Evolutionary conservation across 2,888 invertebrate species (phyloP).

Genomic region (Agapostemon virescens): DNA sequence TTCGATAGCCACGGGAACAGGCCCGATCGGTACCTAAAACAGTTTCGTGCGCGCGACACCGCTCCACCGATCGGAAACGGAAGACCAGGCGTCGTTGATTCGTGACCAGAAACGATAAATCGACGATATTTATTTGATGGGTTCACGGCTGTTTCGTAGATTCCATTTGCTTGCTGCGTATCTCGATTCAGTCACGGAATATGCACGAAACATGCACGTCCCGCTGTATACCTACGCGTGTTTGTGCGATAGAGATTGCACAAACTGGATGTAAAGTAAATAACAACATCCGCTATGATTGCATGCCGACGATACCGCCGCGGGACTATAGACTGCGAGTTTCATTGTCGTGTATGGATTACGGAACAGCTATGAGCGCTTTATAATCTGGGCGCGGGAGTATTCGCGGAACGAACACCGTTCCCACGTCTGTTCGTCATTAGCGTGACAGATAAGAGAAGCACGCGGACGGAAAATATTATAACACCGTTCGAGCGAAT

Average conservation of each 20-base stretch:
- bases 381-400: slow-evolving; percentile 41
- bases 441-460: slow-evolving; percentile 12
- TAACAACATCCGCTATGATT: slow-evolving; percentile 65
- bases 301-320: slow-evolving; percentile 52
- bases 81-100: not conserved
- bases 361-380: slow-evolving; percentile 39
- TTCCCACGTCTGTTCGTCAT: slow-evolving; percentile 31
- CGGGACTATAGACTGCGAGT: slow-evolving; percentile 45
- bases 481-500: not conserved
- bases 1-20: not conserved
- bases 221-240: slow-evolving; percentile 38
- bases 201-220: slow-evolving; percentile 26
- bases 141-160: slow-evolving; percentile 26
- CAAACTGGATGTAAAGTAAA: slow-evolving; percentile 67
- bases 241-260: slow-evolving; percentile 57
- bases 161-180: slow-evolving; percentile 31
- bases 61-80: not conserved
- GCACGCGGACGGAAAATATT: not conserved
- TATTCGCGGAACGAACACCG: slow-evolving; percentile 27
- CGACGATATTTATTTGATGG: slow-evolving; percentile 39
- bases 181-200: slow-evolving; percentile 25
- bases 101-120: slow-evolving; percentile 17
- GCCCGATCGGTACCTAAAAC: not conserved
- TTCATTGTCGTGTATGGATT: slow-evolving; percentile 58
- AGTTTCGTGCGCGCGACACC: not conserved